Evolutionary conservation across 2,888 invertebrate genomes (phyloP).

Genomic region (Drosophila borborema): DNA sequence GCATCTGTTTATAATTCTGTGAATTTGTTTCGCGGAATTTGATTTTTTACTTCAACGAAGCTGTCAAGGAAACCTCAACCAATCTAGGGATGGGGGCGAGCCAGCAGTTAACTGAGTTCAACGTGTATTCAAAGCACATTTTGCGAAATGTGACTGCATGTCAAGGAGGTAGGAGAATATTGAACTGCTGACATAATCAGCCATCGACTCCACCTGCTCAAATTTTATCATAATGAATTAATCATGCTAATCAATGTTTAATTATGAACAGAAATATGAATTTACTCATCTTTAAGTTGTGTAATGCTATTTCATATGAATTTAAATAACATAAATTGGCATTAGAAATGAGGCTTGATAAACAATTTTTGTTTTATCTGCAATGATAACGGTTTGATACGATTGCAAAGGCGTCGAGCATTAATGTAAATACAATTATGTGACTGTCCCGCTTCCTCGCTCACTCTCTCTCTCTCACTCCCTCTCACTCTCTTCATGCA

Average conservation of each 20-base stretch:
- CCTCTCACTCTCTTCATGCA: not conserved
- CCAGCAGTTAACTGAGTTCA: not conserved
- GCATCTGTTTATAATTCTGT: conserved; percentile 56
- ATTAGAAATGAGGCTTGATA: not conserved
- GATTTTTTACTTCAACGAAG: conserved; percentile 42
- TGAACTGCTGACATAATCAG: not conserved
- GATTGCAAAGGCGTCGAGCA: conserved; percentile 8
- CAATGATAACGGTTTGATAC: not conserved
- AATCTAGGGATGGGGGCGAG: not conserved
- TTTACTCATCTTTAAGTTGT: not conserved
- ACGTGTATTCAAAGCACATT: conserved; percentile 14
- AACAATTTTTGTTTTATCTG: not conserved
- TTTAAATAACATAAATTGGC: not conserved
- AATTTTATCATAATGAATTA: not conserved
- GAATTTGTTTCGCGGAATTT: conserved; percentile 54
- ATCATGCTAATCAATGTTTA: not conserved
- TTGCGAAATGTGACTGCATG: not conserved
- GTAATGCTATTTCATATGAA: too few species aligned
- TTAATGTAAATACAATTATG: conserved; percentile 25
- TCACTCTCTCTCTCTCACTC: not conserved
- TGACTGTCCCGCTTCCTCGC: not conserved
- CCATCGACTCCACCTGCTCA: not conserved
- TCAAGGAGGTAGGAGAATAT: not conserved
- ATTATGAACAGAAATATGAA: not conserved
- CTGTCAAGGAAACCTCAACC: not conserved